phyloP scores from a whole-genome alignment of 2,113 vertebrate genomes.

The Alethe diademata region DNA sequence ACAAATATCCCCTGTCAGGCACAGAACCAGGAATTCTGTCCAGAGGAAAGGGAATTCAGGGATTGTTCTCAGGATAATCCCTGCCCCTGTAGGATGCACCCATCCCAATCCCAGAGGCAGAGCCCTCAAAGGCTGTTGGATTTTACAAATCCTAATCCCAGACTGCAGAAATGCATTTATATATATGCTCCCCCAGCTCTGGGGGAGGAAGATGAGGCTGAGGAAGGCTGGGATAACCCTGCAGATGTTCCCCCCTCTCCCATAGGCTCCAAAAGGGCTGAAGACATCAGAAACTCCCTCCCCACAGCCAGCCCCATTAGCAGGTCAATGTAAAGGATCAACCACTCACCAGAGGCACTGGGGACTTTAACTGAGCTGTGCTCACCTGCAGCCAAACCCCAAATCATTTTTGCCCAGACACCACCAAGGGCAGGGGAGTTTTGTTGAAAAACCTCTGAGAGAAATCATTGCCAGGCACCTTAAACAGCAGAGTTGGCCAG shows the following conservation, averaged over 20 bases:
- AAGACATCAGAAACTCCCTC: neutral
- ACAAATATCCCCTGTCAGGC: neutral
- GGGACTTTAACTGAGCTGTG: neutral
- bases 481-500: neutral
- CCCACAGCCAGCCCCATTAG: neutral
- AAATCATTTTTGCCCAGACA: neutral
- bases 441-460: fast-evolving
- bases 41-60: neutral
- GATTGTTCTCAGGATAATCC: neutral
- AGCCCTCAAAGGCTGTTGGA: neutral
- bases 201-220: neutral
- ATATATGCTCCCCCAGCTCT: fast-evolving
- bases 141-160: neutral
- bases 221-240: neutral
- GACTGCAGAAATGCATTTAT: neutral
- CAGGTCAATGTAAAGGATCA: neutral
- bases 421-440: neutral
- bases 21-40: fast-evolving
- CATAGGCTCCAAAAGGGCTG: neutral
- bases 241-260: neutral
- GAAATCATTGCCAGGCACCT: neutral
- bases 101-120: neutral
- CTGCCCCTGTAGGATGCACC: fast-evolving
- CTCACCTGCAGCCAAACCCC: slow-evolving; percentile 5
- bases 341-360: fast-evolving